Evolutionary conservation across 2,797 vertebrate species (phyloP).

Genomic region (Poecile montanus): DNA sequence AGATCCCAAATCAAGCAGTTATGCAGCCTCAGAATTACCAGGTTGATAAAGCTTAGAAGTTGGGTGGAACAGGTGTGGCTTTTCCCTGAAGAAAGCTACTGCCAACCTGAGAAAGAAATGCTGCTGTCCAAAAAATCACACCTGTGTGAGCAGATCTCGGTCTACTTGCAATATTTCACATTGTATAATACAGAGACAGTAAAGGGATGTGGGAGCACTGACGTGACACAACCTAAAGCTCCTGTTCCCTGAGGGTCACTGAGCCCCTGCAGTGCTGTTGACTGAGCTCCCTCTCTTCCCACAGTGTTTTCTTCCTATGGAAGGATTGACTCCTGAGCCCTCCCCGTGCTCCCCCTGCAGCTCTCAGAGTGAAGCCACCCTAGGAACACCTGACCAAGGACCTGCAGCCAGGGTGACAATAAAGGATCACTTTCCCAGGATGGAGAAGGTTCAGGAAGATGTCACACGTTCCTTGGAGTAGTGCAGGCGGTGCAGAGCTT

Average conservation of each 20-base stretch:
- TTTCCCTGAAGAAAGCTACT: background rate
- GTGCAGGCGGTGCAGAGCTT: background rate
- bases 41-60: background rate
- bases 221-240: background rate
- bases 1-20: background rate
- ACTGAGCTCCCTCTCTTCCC: background rate
- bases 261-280: background rate
- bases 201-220: background rate
- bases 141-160: background rate
- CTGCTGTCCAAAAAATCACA: background rate
- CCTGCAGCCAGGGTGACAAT: background rate
- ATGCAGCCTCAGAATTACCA: background rate
- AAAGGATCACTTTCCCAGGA: background rate
- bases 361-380: background rate
- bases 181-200: background rate
- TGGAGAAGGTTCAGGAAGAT: background rate
- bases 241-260: background rate
- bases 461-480: background rate
- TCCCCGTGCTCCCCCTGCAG: background rate
- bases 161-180: accelerated
- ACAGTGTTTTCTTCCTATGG: conserved; percentile 78
- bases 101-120: background rate
- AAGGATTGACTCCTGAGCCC: conserved; percentile 71
- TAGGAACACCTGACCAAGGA: background rate
- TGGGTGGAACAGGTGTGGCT: accelerated